phyloP scores from a whole-genome alignment of 2,888 invertebrate species.

The Malacosoma neustria region DNA sequence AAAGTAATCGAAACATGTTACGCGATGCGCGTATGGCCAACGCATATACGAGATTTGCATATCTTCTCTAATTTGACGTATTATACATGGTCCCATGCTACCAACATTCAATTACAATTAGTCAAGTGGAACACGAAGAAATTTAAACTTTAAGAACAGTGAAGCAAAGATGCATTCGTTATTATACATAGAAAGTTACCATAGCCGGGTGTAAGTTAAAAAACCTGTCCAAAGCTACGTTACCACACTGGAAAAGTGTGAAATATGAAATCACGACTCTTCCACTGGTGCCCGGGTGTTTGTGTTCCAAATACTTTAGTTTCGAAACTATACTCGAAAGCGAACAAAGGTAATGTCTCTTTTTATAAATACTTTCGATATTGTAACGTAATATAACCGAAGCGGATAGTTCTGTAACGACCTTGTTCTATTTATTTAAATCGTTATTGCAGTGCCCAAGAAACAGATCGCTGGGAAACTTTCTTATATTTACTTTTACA shows the following conservation, averaged over 20 bases:
- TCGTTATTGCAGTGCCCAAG: constrained; percentile 14
- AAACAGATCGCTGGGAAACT: constrained; percentile 21
- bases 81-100: constrained; percentile 16
- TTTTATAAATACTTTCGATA: constrained; percentile 42
- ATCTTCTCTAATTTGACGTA: constrained; percentile 55
- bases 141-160: constrained; percentile 20
- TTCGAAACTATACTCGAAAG: constrained; percentile 54
- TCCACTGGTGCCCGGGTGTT: constrained; percentile 55
- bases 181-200: constrained; percentile 10
- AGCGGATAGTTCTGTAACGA: constrained; percentile 24
- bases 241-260: constrained; percentile 66
- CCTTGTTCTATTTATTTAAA: constrained; percentile 45
- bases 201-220: constrained; percentile 37
- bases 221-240: constrained; percentile 55
- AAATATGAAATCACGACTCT: constrained; percentile 74
- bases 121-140: constrained; percentile 15
- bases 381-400: constrained; percentile 34
- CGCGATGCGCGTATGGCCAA: constrained; percentile 19
- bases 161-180: constrained; percentile 14
- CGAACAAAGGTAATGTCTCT: constrained; percentile 39
- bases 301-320: constrained; percentile 66
- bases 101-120: constrained; percentile 6
- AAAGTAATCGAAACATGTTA: constrained; percentile 29
- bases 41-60: constrained; percentile 39
- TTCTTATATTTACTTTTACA: constrained; percentile 14